Evolutionary conservation across 2,888 invertebrate genomes (phyloP).

Genomic region (Heliconius ismenius): DNA sequence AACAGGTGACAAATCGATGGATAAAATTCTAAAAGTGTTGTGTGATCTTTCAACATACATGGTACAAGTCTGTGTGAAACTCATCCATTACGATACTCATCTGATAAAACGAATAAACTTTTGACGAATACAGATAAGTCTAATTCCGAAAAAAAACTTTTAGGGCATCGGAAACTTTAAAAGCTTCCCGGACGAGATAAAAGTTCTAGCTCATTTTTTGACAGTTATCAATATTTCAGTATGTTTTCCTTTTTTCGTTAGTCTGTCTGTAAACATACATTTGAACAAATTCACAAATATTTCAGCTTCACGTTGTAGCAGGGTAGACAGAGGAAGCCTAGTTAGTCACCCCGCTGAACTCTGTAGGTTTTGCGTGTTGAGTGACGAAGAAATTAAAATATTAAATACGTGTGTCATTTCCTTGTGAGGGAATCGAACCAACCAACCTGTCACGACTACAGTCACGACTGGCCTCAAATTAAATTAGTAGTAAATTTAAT

Average conservation of each 20-base stretch:
- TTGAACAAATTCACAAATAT: too few relatives aligned
- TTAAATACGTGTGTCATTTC: background rate
- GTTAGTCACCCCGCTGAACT: background rate
- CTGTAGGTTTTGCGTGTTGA: background rate
- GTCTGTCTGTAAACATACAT: too few relatives aligned
- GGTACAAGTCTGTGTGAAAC: background rate
- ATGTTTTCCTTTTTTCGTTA: background rate
- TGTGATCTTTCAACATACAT: background rate
- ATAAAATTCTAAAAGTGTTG: background rate
- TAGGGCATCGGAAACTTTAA: background rate
- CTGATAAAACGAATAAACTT: slow-evolving; percentile 18
- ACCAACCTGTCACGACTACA: background rate
- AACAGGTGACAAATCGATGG: background rate
- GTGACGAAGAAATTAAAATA: background rate
- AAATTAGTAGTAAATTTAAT: too few relatives aligned
- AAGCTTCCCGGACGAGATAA: background rate
- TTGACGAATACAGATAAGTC: slow-evolving; percentile 5
- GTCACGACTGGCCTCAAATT: too few relatives aligned
- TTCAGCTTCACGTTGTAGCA: too few relatives aligned
- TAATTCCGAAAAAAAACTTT: background rate
- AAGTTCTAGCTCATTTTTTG: background rate
- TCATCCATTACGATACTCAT: slow-evolving; percentile 14
- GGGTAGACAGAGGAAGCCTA: background rate
- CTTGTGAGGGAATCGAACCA: background rate
- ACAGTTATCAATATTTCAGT: background rate